Conservation (phyloP, 2,888 invertebrate species). For the Alcis repandata region DNA sequence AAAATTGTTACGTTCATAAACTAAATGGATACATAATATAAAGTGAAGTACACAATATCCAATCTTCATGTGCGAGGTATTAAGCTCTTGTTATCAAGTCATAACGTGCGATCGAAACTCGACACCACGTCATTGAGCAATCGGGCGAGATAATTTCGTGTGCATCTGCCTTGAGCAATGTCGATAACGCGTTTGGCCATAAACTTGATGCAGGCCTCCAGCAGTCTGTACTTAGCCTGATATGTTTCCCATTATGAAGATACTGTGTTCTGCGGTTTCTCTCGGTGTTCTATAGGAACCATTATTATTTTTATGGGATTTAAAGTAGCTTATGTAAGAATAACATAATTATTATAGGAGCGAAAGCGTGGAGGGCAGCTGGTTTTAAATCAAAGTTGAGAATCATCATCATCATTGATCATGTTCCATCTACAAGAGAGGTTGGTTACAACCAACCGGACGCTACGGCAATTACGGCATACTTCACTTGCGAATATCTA, state of each 20-base stretch:
- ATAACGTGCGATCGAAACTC: conserved; percentile 13
- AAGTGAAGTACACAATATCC: not conserved
- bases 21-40: not conserved
- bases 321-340: no score
- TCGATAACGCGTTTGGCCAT: conserved; percentile 26
- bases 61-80: conserved; percentile 32
- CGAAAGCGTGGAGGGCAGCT: no score
- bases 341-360: no score
- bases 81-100: conserved; percentile 22
- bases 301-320: no score
- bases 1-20: not conserved
- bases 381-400: no score
- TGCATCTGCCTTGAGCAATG: conserved; percentile 30
- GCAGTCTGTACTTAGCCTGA: conserved; percentile 20
- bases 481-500: no score
- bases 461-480: no score
- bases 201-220: conserved; percentile 20
- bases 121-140: conserved; percentile 28
- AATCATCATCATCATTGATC: no score
- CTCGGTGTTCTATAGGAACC: no score
- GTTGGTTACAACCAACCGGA: no score
- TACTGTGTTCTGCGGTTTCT: no score
- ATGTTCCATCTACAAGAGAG: no score
- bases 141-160: conserved; percentile 37
- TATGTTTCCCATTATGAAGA: conserved; percentile 13